Evolutionary conservation across 35 echinoderm and acorn worm species (phyloP), one percentile per base, ranked within the genome.

Genomic region (Ptychodera flava): DNA sequence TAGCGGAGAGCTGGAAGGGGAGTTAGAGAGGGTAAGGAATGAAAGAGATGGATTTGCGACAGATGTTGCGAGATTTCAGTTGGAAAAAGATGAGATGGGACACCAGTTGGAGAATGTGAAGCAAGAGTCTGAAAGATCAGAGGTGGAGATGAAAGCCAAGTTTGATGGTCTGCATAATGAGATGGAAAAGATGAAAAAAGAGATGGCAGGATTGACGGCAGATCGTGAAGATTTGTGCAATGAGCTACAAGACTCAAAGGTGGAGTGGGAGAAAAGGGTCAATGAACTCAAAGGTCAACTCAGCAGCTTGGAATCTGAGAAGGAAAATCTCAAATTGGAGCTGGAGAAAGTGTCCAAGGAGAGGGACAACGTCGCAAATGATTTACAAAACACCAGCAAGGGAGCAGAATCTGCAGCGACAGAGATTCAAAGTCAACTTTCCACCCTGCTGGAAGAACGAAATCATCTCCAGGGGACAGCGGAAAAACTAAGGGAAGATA

Each of bases 401-500:
- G 45, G 45, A 12, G 22, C 45, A 12, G 45, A 64, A 22, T 12
- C 6, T 6, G 22, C 45, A 64, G 22, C 45, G 45, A 12, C 45
- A 64, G 45, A 64, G 22, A 22, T 64, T 12, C 45, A 64, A 22
- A 64, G 22, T 22, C 6, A 64, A 22, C 6, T 64, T 6, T 12
- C 6, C 6, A 64, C 6, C 22, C 45, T 64, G 22, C 45, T 12
- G 45, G 45, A 64, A 12, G 45, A 64, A 22, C 6, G 22, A 22
- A 64, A 64, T 22, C 6, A 6, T 64, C 22, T 64, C 6, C 6
- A 78, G 30, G 33, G 34, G 16, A 31, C 33, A 28, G 1, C 84
- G 1, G 53, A 90, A 37, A 10, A 36, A 29, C 82, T 90, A 30
- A 81, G 84, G 31, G 22, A 79, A 36, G 52, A 84, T 0, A 89